Conservation (phyloP, 2,113 vertebrate species). For the Polyodon spathula region DNA sequence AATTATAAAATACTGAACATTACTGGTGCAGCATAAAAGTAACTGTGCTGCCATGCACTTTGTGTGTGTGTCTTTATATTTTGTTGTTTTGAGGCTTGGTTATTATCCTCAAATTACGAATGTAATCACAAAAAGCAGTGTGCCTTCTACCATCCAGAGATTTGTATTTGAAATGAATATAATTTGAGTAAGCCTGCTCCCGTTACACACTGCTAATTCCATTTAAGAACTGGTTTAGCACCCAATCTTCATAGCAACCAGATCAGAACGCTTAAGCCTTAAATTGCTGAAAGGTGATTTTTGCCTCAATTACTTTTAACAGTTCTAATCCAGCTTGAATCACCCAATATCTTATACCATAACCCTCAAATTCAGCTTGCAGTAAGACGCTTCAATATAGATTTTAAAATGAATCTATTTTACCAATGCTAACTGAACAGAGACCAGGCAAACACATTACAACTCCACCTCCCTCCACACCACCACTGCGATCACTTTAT, state of each 20-base stretch:
- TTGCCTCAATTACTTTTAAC: too few relatives aligned
- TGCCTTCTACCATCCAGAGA: background rate
- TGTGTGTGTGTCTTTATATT: too few relatives aligned
- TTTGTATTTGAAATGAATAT: background rate
- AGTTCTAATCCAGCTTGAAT: background rate
- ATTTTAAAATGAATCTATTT: constrained; percentile 1
- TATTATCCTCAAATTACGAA: background rate
- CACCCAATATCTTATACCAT: background rate
- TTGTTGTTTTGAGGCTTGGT: background rate
- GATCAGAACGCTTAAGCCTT: background rate
- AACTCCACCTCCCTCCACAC: too few relatives aligned
- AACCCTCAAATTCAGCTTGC: background rate
- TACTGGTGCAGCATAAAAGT: too few relatives aligned
- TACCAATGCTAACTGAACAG: background rate
- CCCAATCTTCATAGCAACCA: background rate
- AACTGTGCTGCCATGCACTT: too few relatives aligned
- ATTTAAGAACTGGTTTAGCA: background rate
- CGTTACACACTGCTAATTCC: background rate
- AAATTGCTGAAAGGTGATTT: background rate
- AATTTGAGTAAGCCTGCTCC: background rate
- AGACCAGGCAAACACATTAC: too few relatives aligned
- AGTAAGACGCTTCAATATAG: background rate
- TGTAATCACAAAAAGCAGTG: background rate
- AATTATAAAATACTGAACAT: too few relatives aligned
- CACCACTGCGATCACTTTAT: background rate